Evolutionary conservation across 2,113 vertebrate species (phyloP), one percentile per base, ranked within the genome.

Genomic region (mouse (Mus musculus)): DNA sequence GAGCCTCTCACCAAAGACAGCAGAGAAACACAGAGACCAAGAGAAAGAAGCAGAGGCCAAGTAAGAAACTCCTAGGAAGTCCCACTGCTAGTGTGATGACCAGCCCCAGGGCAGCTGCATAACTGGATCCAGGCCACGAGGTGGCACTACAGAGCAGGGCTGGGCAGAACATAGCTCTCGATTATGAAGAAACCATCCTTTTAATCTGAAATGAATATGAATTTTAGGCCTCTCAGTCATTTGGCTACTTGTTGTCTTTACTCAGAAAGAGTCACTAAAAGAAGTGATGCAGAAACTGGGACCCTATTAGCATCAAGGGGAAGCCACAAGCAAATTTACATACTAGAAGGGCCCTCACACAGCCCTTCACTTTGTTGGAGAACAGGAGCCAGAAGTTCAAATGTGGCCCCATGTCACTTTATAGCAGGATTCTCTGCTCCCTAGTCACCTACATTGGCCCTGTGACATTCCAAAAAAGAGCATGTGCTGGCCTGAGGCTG

Each of bases 101-200:
- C 2, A 75, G 61, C 4, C 5, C 4, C 30, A 61, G 69, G 4
- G 7, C 24, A 8, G 20, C 54, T 65, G 82, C 61, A 76, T 1
- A 0, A 0, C 24, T 0, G 0, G 0, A 7, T 7, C 11, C 11
- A 17, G 33, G 28, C 59, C 98, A 76, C 97, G 89, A 97, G 98
- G 49, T 96, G 98, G 98, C 97, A 73, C 96, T 96, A 91, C 56
- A 1, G 0, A 22, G 91, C 97, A 95, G 46, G 20, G 24, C 1
- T 0, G 39, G 6, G 46, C 59, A 71, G 82, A 24, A 33, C 19
- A 56, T 28, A 56, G 65, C 88, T 2, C 72, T 75, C 6, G 12
- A 9, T 42, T 84, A 42, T 49, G 46, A 88, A 77, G 72, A 84
- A 12, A 19, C 19, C 3, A 39, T 39, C 86, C 65, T 92, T 92